Evolutionary conservation across 1,140 invertebrate genomes (phyloP).

Genomic region (Drosophila suzukii): DNA sequence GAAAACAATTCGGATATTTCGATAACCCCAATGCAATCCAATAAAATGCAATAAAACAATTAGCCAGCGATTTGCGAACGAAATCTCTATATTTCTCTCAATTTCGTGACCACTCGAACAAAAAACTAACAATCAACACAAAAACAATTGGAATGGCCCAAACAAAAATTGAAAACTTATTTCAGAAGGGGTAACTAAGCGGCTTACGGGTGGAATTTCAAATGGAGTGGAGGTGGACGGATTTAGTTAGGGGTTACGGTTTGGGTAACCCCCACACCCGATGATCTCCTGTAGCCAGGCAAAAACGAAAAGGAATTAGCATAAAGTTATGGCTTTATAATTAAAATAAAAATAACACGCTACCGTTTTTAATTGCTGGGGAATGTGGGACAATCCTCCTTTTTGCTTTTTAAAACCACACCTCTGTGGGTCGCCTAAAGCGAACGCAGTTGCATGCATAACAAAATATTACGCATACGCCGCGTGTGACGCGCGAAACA

Average conservation of each 20-base stretch:
- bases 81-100: constrained; percentile 20
- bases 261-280: background rate
- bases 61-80: constrained; percentile 37
- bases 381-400: constrained; percentile 49
- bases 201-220: constrained; percentile 18
- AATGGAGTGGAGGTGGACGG: background rate
- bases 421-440: constrained; percentile 16
- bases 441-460: constrained; percentile 58
- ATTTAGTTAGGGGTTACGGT: background rate
- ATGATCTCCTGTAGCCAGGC: constrained; percentile 8
- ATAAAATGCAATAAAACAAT: constrained; percentile 69
- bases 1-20: constrained; percentile 25
- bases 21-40: constrained; percentile 47
- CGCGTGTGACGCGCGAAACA: constrained; percentile 45
- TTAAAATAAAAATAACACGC: constrained; percentile 66
- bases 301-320: constrained; percentile 43
- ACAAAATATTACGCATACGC: constrained; percentile 72
- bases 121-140: constrained; percentile 11
- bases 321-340: constrained; percentile 66
- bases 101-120: background rate
- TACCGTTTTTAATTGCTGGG: constrained; percentile 57
- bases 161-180: constrained; percentile 30
- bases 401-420: constrained; percentile 9
- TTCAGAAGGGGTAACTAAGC: constrained; percentile 24
- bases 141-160: constrained; percentile 24